These are phyloP conservation scores for Dryocosmus kuriphilus DNA, from an alignment of 2,888 invertebrate species.

Conservation along the genomic window DNA sequence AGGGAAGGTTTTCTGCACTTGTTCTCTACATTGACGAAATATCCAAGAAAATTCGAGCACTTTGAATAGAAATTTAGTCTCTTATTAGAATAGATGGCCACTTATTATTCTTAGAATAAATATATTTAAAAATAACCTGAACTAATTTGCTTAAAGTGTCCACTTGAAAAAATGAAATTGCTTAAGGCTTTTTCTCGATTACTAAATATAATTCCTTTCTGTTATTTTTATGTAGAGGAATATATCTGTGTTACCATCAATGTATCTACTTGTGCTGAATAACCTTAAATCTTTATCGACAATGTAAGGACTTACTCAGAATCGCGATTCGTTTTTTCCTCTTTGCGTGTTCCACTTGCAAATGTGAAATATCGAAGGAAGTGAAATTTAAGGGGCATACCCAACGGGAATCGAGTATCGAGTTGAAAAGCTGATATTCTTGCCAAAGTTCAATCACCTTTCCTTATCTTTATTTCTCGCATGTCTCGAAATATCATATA, in stretches of 20 bases:
- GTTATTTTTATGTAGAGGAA: background rate
- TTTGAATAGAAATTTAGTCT: too few relatives aligned
- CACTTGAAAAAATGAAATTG: too few relatives aligned
- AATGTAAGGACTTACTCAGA: conserved; percentile 27
- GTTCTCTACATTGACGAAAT: too few relatives aligned
- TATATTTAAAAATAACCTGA: too few relatives aligned
- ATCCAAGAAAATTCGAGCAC: too few relatives aligned
- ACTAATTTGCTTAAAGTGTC: too few relatives aligned
- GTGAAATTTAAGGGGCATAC: conserved; percentile 19
- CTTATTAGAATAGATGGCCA: too few relatives aligned
- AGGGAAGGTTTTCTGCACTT: too few relatives aligned
- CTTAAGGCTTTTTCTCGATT: too few relatives aligned
- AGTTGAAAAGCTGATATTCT: conserved; percentile 19
- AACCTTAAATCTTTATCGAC: conserved; percentile 28
- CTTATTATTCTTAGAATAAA: too few relatives aligned
- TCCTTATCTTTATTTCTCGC: conserved; percentile 25
- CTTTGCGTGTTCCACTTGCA: conserved; percentile 31
- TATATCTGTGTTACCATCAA: background rate
- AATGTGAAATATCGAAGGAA: conserved; percentile 18
- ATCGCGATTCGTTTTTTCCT: conserved; percentile 22
- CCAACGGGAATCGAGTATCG: conserved; percentile 29
- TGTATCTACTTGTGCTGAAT: conserved; percentile 15
- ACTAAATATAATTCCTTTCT: too few relatives aligned
- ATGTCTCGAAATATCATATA: background rate
- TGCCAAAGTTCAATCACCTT: conserved; percentile 23